Conservation (phyloP, 2,113 vertebrate species). For the Lasiurus borealis region DNA sequence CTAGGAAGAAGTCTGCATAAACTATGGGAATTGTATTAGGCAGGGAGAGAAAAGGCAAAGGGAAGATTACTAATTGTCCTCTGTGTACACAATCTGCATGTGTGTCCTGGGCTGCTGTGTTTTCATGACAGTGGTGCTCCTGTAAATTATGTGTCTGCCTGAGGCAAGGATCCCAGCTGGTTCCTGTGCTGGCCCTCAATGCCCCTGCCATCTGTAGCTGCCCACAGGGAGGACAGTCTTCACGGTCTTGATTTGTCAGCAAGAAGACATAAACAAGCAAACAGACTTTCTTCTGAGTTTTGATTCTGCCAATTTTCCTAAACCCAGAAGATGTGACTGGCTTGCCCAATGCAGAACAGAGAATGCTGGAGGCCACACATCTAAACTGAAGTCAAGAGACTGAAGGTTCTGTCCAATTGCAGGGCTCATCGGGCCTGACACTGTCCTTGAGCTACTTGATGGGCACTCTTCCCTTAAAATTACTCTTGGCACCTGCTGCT, state of each 20-base stretch:
- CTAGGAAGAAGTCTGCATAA: background rate
- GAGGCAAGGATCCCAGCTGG: background rate
- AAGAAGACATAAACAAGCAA: background rate
- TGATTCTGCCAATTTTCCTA: background rate
- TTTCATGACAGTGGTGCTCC: accelerated
- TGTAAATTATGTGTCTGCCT: background rate
- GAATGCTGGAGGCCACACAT: background rate
- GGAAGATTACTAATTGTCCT: background rate
- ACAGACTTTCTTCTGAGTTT: background rate
- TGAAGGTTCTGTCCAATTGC: background rate
- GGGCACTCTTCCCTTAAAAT: background rate
- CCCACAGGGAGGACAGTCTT: background rate
- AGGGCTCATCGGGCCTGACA: background rate
- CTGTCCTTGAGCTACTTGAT: accelerated
- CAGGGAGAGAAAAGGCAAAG: background rate
- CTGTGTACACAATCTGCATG: accelerated
- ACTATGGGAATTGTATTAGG: background rate
- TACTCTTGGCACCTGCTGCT: background rate
- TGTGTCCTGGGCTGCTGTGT: background rate
- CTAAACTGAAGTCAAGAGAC: background rate
- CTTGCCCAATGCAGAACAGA: background rate
- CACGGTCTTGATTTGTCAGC: slow-evolving; percentile 23
- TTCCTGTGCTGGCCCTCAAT: background rate
- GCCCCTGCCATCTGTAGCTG: background rate
- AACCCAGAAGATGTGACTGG: background rate